A percentile compares a stretch with the other conserved stretches of the same genome.
These are phyloP conservation scores for Marisa cornuarietis DNA, from an alignment of 1,140 invertebrate genomes.

Conservation along the genomic window DNA sequence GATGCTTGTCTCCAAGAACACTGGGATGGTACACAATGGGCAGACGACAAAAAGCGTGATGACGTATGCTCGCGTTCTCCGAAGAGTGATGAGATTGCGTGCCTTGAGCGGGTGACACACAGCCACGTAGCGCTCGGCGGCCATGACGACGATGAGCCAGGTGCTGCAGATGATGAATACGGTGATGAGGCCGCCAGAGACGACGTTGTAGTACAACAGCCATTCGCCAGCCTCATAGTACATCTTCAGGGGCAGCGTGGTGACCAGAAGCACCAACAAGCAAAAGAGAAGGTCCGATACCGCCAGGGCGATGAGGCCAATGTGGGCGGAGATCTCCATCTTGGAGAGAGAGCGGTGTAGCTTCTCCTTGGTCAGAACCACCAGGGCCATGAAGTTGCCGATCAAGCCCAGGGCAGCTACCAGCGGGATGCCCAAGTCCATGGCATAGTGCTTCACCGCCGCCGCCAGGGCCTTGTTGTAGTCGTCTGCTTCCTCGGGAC, in stretches of 20 bases:
- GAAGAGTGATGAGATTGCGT: constrained; percentile 55
- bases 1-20: constrained; percentile 55
- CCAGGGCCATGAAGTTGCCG: constrained; percentile 58
- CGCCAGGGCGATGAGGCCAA: constrained; percentile 61
- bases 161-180: constrained; percentile 62
- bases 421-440: constrained; percentile 51
- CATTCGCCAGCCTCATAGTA: constrained; percentile 34
- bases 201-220: constrained; percentile 48
- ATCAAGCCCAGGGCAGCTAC: constrained; percentile 55
- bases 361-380: constrained; percentile 61
- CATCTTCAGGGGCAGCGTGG: constrained; percentile 40
- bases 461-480: constrained; percentile 25
- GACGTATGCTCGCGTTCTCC: constrained; percentile 53
- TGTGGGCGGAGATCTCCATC: constrained; percentile 63
- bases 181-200: constrained; percentile 56
- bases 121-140: constrained; percentile 59
- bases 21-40: constrained; percentile 51
- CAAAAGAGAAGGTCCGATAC: constrained; percentile 63
- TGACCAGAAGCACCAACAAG: constrained; percentile 56
- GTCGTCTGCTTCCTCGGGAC: constrained; percentile 12
- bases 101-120: constrained; percentile 63
- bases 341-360: constrained; percentile 53
- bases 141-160: constrained; percentile 63
- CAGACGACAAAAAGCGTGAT: constrained; percentile 49
- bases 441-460: constrained; percentile 42